phyloP scores from a whole-genome alignment of 2,113 vertebrate species.

The Misgurnus anguillicaudatus region DNA sequence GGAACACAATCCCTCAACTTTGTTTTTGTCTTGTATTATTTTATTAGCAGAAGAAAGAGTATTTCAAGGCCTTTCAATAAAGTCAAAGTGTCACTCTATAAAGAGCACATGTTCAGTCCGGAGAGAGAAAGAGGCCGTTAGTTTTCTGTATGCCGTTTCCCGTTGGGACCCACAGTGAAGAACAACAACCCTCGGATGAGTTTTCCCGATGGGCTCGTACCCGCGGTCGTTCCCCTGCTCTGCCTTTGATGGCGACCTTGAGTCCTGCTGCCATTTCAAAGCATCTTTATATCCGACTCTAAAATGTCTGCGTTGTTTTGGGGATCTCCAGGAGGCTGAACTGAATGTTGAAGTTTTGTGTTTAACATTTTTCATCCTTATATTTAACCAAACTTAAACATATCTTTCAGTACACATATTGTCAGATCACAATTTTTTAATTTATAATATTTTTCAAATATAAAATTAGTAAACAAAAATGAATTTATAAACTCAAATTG shows the following conservation, averaged over 20 bases:
- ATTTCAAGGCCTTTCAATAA: neutral
- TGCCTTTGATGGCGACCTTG: constrained; percentile 39
- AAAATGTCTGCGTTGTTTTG: neutral
- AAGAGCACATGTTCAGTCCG: constrained; percentile 16
- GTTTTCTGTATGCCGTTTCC: constrained; percentile 22
- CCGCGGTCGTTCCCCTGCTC: constrained; percentile 19
- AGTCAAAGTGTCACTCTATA: neutral
- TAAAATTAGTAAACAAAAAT: no score
- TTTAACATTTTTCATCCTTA: neutral
- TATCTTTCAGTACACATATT: no score
- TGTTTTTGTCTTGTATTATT: neutral
- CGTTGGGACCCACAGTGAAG: constrained; percentile 26
- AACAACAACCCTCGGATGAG: constrained; percentile 35
- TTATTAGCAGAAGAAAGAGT: constrained; percentile 21
- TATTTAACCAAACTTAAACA: neutral
- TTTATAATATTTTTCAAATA: no score
- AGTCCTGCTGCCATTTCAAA: constrained; percentile 29
- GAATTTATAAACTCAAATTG: no score
- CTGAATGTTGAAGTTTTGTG: neutral
- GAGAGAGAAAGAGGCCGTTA: neutral
- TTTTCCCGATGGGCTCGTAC: constrained; percentile 28
- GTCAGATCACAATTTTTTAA: no score
- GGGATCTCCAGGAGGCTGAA: neutral
- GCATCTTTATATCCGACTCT: neutral
- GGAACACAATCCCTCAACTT: neutral